Conservation (phyloP, 2,797 vertebrate genomes). For the Myotis pilosus region DNA sequence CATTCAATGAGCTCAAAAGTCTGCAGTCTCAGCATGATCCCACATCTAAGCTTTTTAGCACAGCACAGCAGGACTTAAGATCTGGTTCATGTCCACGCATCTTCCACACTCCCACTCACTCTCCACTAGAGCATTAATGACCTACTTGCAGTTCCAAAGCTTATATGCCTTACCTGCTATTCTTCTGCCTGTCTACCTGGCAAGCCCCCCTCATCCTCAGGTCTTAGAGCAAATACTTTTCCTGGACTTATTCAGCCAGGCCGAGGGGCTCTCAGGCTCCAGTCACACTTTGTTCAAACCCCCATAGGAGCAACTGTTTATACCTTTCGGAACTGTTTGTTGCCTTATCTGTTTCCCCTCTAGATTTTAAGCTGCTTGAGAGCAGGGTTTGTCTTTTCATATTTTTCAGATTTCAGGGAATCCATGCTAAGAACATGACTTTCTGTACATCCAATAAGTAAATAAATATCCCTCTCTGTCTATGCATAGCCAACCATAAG, state of each 20-base stretch:
- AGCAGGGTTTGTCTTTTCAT: neutral
- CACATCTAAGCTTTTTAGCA: neutral
- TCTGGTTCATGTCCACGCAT: neutral
- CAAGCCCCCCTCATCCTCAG: neutral
- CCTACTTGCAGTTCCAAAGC: neutral
- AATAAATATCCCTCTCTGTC: neutral
- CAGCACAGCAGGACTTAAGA: neutral
- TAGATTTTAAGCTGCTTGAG: slow-evolving; percentile 1
- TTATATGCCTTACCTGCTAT: neutral
- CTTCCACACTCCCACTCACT: neutral
- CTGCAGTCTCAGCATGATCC: neutral
- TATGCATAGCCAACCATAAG: neutral
- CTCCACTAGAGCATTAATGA: neutral
- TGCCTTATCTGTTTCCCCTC: neutral
- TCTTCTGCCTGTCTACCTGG: neutral
- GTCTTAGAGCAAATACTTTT: neutral
- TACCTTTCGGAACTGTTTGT: neutral
- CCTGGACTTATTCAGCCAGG: neutral
- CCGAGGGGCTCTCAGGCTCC: neutral
- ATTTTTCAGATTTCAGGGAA: neutral
- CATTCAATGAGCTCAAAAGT: neutral
- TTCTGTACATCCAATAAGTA: neutral
- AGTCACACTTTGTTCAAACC: neutral
- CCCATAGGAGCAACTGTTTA: neutral
- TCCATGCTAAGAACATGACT: neutral